These are phyloP conservation scores for Larimichthys crocea DNA, from an alignment of 2,113 vertebrate genomes.

Conservation along the genomic window DNA sequence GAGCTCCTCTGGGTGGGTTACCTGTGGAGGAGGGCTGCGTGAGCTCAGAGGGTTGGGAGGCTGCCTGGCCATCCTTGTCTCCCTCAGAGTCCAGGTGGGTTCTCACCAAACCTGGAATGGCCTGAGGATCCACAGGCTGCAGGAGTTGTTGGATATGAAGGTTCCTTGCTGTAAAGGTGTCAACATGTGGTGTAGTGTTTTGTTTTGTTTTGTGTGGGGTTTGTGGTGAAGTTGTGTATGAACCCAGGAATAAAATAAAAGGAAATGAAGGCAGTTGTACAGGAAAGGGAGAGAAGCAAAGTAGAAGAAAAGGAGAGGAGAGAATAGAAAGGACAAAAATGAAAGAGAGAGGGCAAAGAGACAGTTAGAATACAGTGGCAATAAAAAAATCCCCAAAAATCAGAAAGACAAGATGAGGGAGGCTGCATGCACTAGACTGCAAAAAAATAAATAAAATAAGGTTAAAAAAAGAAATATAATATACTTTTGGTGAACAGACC, in stretches of 20 bases:
- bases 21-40: conserved; percentile 88
- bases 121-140: conserved; percentile 88
- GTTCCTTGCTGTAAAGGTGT: conserved; percentile 85
- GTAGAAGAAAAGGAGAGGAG: neutral
- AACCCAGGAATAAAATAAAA: conserved; percentile 30
- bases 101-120: conserved; percentile 87
- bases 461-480: conserved; percentile 21
- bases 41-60: conserved; percentile 77
- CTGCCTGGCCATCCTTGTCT: conserved; percentile 81
- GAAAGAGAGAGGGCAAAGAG: conserved; percentile 58
- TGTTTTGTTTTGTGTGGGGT: conserved; percentile 7
- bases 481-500: conserved; percentile 21
- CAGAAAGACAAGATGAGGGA: neutral
- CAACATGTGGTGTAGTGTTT: conserved; percentile 8
- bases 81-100: conserved; percentile 84
- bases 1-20: conserved; percentile 83
- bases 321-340: conserved; percentile 13
- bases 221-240: conserved; percentile 43
- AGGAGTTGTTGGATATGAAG: conserved; percentile 88
- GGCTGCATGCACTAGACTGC: conserved; percentile 73
- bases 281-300: conserved; percentile 36
- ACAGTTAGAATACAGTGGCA: conserved; percentile 45
- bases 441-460: conserved; percentile 39
- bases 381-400: neutral
- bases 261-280: conserved; percentile 21